These are phyloP conservation scores for Metaphire vulgaris DNA, from an alignment of 1,140 invertebrate genomes.

Conservation along the genomic window DNA sequence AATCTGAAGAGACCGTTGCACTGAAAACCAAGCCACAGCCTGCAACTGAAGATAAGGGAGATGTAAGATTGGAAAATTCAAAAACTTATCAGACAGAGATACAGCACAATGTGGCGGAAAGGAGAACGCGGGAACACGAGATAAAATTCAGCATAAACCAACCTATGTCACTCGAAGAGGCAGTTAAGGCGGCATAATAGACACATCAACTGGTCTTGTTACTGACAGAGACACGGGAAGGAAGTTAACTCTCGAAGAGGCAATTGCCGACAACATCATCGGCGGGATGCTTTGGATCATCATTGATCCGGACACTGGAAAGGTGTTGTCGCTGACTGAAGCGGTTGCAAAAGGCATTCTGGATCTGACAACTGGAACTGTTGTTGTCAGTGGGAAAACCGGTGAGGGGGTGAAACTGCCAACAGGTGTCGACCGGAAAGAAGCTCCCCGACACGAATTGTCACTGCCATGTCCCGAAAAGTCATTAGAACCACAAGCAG, in stretches of 20 bases:
- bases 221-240: conserved; percentile 34
- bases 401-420: conserved; percentile 35
- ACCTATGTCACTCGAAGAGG: conserved; percentile 72
- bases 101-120: too few species aligned
- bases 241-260: conserved; percentile 45
- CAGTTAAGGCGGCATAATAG: conserved; percentile 57
- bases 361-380: conserved; percentile 49
- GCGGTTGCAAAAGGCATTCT: conserved; percentile 41
- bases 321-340: conserved; percentile 38
- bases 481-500: too few species aligned
- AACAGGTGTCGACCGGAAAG: too few species aligned
- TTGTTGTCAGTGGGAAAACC: too few species aligned
- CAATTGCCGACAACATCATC: conserved; percentile 38
- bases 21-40: too few species aligned
- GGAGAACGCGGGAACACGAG: too few species aligned
- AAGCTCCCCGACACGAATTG: too few species aligned
- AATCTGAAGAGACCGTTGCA: too few species aligned
- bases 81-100: too few species aligned
- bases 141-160: conserved; percentile 56
- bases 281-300: conserved; percentile 8
- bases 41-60: too few species aligned
- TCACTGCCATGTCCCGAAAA: too few species aligned
- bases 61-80: too few species aligned
- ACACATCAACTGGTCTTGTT: conserved; percentile 30
- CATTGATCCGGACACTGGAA: conserved; percentile 19